Evolutionary conservation across 2,888 invertebrate genomes (phyloP).

Genomic region (Cybosia mesomella): DNA sequence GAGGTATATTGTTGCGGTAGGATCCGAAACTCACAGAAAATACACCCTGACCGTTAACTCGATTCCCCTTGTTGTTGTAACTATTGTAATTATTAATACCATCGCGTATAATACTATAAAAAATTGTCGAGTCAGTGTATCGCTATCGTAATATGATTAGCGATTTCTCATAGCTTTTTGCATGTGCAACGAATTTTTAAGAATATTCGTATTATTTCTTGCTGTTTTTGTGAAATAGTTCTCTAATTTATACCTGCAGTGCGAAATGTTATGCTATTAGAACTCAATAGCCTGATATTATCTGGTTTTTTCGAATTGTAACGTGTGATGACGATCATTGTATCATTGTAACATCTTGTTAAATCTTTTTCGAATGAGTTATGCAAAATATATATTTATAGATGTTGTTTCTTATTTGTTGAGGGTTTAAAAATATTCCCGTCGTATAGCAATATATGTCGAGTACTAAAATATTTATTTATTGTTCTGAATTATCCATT

Average conservation of each 20-base stretch:
- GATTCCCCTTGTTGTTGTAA: constrained; percentile 58
- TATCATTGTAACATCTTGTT: constrained; percentile 36
- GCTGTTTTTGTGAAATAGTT: constrained; percentile 64
- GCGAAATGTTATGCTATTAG: constrained; percentile 24
- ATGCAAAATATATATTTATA: constrained; percentile 41
- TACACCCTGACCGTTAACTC: constrained; percentile 43
- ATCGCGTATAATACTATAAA: constrained; percentile 35
- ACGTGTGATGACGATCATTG: constrained; percentile 22
- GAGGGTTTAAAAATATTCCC: constrained; percentile 10
- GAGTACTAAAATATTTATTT: constrained; percentile 24
- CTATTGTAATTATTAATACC: constrained; percentile 43
- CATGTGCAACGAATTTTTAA: constrained; percentile 74
- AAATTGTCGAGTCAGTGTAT: constrained; percentile 52
- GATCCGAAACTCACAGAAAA: constrained; percentile 36
- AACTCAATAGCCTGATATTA: background rate
- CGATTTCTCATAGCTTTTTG: constrained; percentile 65
- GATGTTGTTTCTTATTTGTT: constrained; percentile 45
- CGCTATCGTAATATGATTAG: constrained; percentile 49
- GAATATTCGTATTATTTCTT: constrained; percentile 48
- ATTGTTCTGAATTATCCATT: constrained; percentile 31
- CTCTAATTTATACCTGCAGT: constrained; percentile 32
- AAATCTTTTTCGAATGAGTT: constrained; percentile 49
- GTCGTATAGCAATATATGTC: constrained; percentile 12
- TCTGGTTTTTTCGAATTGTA: constrained; percentile 9
- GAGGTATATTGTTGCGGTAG: constrained; percentile 43